These are phyloP conservation scores for Brachynemurus nebulosus DNA, from an alignment of 2,888 invertebrate species.

Conservation along the genomic window DNA sequence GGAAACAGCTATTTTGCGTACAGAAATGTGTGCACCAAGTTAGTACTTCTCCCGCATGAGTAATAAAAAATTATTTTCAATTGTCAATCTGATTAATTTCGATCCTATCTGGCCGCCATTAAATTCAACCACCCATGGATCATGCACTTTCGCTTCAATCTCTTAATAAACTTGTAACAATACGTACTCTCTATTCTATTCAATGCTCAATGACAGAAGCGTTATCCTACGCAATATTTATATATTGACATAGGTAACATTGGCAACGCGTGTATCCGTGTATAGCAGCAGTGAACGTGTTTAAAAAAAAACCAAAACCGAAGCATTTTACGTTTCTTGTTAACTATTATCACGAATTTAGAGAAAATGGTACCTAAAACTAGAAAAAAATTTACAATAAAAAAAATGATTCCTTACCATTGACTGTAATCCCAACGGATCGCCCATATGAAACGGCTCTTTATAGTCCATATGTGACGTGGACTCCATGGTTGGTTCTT, in stretches of 20 bases:
- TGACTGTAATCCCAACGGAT: constrained; percentile 23
- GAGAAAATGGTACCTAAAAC: not conserved
- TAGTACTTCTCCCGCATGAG: no score
- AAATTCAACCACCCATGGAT: no score
- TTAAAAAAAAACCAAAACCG: not conserved
- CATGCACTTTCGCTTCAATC: no score
- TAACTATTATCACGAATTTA: not conserved
- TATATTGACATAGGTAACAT: no score
- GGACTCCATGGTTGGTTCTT: constrained; percentile 40
- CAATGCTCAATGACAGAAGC: not conserved
- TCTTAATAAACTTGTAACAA: not conserved
- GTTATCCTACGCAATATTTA: no score
- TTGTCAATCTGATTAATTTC: no score
- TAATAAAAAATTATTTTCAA: no score
- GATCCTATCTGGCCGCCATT: no score
- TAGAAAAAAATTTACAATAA: not conserved
- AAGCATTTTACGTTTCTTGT: not conserved
- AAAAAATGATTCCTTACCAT: constrained; percentile 4
- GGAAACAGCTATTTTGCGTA: no score
- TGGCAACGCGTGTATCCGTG: no score
- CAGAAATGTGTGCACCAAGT: no score
- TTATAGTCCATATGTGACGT: constrained; percentile 29
- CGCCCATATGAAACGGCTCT: constrained; percentile 33
- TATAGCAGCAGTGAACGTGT: no score
- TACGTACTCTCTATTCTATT: not conserved